Base-by-base conservation (phyloP, 2,113 vertebrate genomes). In the Platycercus adscitus region DNA sequence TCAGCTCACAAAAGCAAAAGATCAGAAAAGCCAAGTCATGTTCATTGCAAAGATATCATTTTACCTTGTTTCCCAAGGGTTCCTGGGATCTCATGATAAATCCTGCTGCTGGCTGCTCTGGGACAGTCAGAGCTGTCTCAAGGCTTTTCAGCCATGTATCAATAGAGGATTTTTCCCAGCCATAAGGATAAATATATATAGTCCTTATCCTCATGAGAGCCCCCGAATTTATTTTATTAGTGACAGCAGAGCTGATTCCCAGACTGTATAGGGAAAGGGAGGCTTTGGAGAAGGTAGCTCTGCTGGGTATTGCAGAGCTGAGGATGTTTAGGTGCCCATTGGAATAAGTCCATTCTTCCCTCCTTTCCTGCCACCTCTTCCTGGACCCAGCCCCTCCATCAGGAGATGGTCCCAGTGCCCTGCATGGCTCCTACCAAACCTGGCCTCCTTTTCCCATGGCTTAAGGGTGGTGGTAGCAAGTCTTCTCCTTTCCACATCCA, bases 401-500 rank as follows among this genome's bases (percentile, higher is more conserved):
- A 65, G 35, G 26, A 82, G 24, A 31, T 13, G 44, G 28, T 4
- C 39, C 19, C 23, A 4, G 17, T 55, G 55, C 23, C 16, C 18
- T 5, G 0, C 56, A 11, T 4, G 7, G 13, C 24, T 55, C 35
- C 35, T 44, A 29, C 17, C 44, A 50, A 20, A 55, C 29, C 43
- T 68, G 50, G 2, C 7, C 47, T 49, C 47, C 49, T 60, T 26
- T 80, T 35, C 24, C n/a, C 76, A 21, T 7, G 3, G 0, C 5
- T 7, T 1, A 20, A 33, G 8, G 29, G 25, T 23, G 12, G 6
- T 6, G 13, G 17, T 65, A 58, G 43, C 12, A 33, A 0, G 0
- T 49, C 52, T 83, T 44, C 29, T 58, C 15, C 35, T 80, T 68
- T 39, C 47, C 10, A 10, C 0, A 1, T 16, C 58, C 44, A 4